phyloP scores from a whole-genome alignment of 2,888 invertebrate genomes.

The Clusia tigrina region DNA sequence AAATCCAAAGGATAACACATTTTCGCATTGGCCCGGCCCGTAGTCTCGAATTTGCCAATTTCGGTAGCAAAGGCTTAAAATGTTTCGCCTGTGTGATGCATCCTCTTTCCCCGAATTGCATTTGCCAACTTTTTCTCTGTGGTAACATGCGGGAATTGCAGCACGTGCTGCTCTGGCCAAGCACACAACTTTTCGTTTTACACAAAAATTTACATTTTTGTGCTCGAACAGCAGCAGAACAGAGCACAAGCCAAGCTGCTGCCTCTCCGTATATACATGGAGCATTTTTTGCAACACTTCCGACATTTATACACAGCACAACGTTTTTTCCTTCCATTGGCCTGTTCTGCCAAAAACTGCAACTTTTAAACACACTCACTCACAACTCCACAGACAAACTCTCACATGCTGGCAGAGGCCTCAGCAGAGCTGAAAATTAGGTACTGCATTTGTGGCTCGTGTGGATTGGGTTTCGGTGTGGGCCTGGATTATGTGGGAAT shows the following conservation, averaged over 20 bases:
- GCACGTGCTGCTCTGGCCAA: background rate
- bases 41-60: too few species aligned
- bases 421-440: conserved; percentile 21
- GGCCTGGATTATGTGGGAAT: conserved; percentile 11
- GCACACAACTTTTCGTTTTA: conserved; percentile 15
- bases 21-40: too few species aligned
- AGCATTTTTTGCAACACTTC: conserved; percentile 39
- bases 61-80: too few species aligned
- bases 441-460: conserved; percentile 12
- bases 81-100: too few species aligned
- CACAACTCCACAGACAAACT: background rate
- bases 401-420: background rate
- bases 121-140: background rate
- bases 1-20: too few species aligned
- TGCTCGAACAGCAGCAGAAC: background rate
- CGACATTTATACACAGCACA: conserved; percentile 41
- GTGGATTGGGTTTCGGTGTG: background rate
- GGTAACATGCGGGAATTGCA: background rate
- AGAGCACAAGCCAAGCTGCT: background rate
- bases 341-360: conserved; percentile 10
- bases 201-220: background rate
- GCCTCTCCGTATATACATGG: conserved; percentile 14
- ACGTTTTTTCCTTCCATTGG: conserved; percentile 28
- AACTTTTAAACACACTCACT: conserved; percentile 5
- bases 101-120: background rate